These are phyloP conservation scores for Cephus cinctus DNA, from an alignment of 1,140 invertebrate species.

Conservation along the genomic window DNA sequence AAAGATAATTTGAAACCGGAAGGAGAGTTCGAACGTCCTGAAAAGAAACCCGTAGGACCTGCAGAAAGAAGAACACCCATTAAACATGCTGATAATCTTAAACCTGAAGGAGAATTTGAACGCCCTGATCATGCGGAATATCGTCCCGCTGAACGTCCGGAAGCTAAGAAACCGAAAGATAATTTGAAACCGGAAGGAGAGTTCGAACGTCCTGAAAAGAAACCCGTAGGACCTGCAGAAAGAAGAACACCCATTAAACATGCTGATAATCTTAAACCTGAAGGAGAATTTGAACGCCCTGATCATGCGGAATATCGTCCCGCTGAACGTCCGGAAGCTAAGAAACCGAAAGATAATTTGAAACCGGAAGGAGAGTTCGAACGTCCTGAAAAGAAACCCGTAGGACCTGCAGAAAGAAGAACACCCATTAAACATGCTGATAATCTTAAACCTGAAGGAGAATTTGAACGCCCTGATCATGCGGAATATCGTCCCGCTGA, in stretches of 20 bases:
- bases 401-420: constrained; percentile 54
- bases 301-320: constrained; percentile 14
- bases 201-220: constrained; percentile 55
- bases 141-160: constrained; percentile 50
- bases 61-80: too few relatives aligned
- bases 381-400: too few relatives aligned
- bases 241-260: constrained; percentile 39
- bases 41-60: constrained; percentile 23
- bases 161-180: constrained; percentile 52
- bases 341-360: constrained; percentile 57
- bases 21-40: constrained; percentile 1
- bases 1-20: too few relatives aligned
- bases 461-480: constrained; percentile 51
- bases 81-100: too few relatives aligned
- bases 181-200: constrained; percentile 61
- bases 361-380: constrained; percentile 51
- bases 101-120: constrained; percentile 57
- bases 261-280: constrained; percentile 36
- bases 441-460: constrained; percentile 61
- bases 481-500: constrained; percentile 38
- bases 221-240: constrained; percentile 51
- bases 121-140: constrained; percentile 40
- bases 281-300: constrained; percentile 46
- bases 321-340: constrained; percentile 27
- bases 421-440: constrained; percentile 52